Conservation (phyloP, 2,113 vertebrate species). For the Austrofundulus limnaeus region DNA sequence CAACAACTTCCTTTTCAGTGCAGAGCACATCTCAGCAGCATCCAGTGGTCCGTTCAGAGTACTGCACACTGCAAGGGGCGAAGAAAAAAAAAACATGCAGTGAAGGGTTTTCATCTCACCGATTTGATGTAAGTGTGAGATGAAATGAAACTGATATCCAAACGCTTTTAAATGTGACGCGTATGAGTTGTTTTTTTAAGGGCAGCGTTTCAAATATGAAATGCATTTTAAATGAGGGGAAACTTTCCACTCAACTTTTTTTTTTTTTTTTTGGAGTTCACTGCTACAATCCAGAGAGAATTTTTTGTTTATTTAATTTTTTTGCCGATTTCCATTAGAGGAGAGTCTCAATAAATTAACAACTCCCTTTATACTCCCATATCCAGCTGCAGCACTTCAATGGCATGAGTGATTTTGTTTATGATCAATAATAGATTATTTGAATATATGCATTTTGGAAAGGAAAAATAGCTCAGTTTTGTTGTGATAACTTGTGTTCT, state of each 20-base stretch:
- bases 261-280: constrained; percentile 20
- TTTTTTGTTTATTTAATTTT: constrained; percentile 49
- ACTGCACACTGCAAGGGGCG: constrained; percentile 26
- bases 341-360: constrained; percentile 50
- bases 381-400: constrained; percentile 42
- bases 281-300: constrained; percentile 54
- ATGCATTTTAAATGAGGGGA: constrained; percentile 50
- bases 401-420: constrained; percentile 55
- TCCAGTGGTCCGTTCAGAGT: constrained; percentile 36
- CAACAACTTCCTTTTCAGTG: constrained; percentile 43
- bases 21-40: constrained; percentile 26
- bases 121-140: constrained; percentile 53
- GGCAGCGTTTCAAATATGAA: constrained; percentile 46
- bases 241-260: constrained; percentile 54
- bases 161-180: constrained; percentile 51
- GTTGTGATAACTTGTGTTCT: constrained; percentile 24
- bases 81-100: neutral
- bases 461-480: constrained; percentile 19
- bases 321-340: constrained; percentile 33
- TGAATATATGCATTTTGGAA: constrained; percentile 38
- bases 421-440: constrained; percentile 63
- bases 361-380: constrained; percentile 52
- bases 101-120: constrained; percentile 29
- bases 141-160: constrained; percentile 52
- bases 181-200: constrained; percentile 55